Evolutionary conservation across 1,140 invertebrate species (phyloP), one percentile per base, ranked within the genome.

Genomic region (Ridgeia piscesae): DNA sequence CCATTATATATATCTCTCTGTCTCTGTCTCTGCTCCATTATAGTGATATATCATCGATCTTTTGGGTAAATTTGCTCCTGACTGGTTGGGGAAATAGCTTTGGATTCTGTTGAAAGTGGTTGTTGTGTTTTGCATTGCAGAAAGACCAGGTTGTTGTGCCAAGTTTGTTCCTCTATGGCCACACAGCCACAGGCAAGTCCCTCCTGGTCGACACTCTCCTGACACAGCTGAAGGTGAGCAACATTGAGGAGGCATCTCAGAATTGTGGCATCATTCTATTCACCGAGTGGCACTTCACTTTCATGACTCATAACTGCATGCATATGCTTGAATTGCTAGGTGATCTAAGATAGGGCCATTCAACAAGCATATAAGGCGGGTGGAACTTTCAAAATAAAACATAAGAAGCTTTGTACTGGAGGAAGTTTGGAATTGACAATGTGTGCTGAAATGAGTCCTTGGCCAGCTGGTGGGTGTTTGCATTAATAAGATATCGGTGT

Each of bases 131-230:
- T 90, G 35, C 89, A 34, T 31, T 92, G 27, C 11, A 92, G 88
- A 89, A 34, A 35, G 88, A 89, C 14, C 34, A 92, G 2, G 21
- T 34, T 2, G 90, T 89, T 89, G 77, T 92, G 58, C 94, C 95
- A 92, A 92, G 96, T 92, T 95, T 98, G 93, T 98, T 98, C 96
- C 93, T 98, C 50, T 97, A 97, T 95, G 98, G 98, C 77, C 97
- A 97, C 94, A 97, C 97, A 93, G 97, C 97, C 8, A 98, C 97
- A 27, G 98, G 98, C 34, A 99, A 99, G 96, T 97, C 97, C 35
- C 95, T 97, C 0, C 96, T 98, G 89, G 94, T 98, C 1, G 96
- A 96, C 89, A 95, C 96, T 33, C 94, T 98, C 27, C 94, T 98
- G 0, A 94, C 96, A 33, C 95, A 96, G 93, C 96, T 97, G 77